Evolutionary conservation across 2,113 vertebrate genomes (phyloP).

Genomic region (Cnemophilus loriae): DNA sequence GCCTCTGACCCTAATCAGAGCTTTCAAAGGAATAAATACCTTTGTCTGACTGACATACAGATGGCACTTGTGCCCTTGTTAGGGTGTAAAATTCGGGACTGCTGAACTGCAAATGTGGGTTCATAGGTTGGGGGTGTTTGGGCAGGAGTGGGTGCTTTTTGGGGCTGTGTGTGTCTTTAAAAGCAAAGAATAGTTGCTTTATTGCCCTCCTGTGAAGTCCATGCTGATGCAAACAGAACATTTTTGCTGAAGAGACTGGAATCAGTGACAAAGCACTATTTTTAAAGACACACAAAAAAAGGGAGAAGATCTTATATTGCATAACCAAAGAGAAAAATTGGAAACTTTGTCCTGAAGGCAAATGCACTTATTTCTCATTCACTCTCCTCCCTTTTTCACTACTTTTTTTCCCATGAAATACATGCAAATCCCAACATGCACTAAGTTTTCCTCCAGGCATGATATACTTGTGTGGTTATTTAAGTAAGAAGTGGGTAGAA

Average conservation of each 20-base stretch:
- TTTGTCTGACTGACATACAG: not conserved
- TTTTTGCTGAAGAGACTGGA: not conserved
- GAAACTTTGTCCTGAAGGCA: constrained; percentile 61
- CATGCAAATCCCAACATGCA: constrained; percentile 62
- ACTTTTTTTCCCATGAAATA: constrained; percentile 57
- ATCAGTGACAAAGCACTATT: constrained; percentile 3
- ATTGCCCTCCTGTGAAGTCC: not conserved
- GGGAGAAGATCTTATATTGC: not conserved
- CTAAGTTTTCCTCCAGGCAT: constrained; percentile 50
- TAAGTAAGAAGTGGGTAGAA: constrained; percentile 24
- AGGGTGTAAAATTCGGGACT: not conserved
- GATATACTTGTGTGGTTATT: constrained; percentile 45
- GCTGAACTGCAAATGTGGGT: not conserved
- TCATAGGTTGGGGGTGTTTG: not conserved
- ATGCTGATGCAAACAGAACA: not conserved
- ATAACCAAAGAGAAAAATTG: constrained; percentile 51
- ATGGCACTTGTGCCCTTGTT: not conserved
- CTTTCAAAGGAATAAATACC: not conserved
- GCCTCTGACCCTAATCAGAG: not conserved
- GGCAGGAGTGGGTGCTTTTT: not conserved
- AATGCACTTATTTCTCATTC: constrained; percentile 37
- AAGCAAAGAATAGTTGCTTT: not conserved
- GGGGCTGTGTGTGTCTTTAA: not conserved
- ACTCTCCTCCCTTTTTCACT: constrained; percentile 51
- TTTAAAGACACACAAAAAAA: not conserved